Evolutionary conservation across 2,888 invertebrate genomes (phyloP).

Genomic region (Matsumyia berberina): DNA sequence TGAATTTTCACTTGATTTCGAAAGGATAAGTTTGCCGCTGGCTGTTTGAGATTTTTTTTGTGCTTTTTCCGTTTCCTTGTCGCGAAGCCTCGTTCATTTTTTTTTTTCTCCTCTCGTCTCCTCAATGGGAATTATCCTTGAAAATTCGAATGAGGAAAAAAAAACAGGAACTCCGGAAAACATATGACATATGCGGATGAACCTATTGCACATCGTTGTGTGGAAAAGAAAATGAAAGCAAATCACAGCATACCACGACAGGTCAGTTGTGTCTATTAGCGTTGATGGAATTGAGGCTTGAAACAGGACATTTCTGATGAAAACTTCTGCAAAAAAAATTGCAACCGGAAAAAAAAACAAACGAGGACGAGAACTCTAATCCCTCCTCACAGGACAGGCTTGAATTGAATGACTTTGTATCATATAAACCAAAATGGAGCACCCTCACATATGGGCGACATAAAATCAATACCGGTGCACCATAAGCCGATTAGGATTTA

Average conservation of each 20-base stretch:
- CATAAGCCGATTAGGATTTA: conserved; percentile 75
- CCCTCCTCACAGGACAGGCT: conserved; percentile 61
- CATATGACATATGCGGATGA: conserved; percentile 51
- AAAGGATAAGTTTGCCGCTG: conserved; percentile 76
- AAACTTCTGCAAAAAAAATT: conserved; percentile 7
- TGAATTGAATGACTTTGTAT: conserved; percentile 67
- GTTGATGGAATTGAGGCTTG: conserved; percentile 66
- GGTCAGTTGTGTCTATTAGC: conserved; percentile 63
- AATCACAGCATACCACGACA: conserved; percentile 6
- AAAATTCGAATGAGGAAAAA: conserved; percentile 41
- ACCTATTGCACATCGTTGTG: conserved; percentile 8
- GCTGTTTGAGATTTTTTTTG: conserved; percentile 8
- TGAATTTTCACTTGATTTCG: conserved; percentile 83
- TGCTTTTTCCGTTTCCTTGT: conserved; percentile 24
- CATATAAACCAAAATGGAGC: conserved; percentile 54
- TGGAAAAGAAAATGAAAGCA: conserved; percentile 6
- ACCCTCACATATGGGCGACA: conserved; percentile 46
- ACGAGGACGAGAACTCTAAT: conserved; percentile 44
- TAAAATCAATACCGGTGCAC: conserved; percentile 74
- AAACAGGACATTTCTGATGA: conserved; percentile 48
- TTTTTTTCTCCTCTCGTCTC: conserved; percentile 19
- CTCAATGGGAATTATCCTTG: conserved; percentile 63
- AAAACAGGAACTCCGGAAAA: conserved; percentile 21
- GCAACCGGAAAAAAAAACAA: not conserved
- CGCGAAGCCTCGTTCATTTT: conserved; percentile 32